phyloP scores from a whole-genome alignment of 2,113 vertebrate species.

The Syngnathoides biaculeatus region DNA sequence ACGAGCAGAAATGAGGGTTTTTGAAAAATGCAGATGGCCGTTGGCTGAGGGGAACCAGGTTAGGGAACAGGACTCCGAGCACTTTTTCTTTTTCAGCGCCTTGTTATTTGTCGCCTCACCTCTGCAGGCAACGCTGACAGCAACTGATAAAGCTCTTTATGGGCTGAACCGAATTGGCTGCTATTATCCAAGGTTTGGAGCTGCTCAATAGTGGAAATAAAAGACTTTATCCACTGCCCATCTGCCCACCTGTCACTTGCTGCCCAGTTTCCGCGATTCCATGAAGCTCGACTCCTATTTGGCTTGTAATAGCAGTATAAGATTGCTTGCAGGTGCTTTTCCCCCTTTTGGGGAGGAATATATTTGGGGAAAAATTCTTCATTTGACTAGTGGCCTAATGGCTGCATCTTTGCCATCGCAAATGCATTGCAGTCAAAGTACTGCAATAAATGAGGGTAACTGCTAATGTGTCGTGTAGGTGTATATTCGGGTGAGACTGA shows the following conservation, averaged over 20 bases:
- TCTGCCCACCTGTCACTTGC: conserved; percentile 60
- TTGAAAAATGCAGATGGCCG: conserved; percentile 66
- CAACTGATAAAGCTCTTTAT: conserved; percentile 76
- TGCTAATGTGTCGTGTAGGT: conserved; percentile 19
- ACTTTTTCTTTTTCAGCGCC: conserved; percentile 67
- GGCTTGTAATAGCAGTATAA: conserved; percentile 38
- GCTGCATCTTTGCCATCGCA: conserved; percentile 29
- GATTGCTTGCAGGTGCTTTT: conserved; percentile 11
- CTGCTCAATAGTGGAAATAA: conserved; percentile 65
- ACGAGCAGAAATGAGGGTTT: conserved; percentile 55
- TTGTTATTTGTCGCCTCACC: conserved; percentile 71
- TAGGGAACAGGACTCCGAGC: conserved; percentile 60
- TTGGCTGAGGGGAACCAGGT: conserved; percentile 56
- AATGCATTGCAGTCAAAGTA: conserved; percentile 34
- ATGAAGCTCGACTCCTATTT: conserved; percentile 50
- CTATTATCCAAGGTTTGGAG: conserved; percentile 76
- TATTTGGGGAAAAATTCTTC: conserved; percentile 27
- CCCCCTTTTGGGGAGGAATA: conserved; percentile 31
- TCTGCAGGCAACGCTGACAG: conserved; percentile 74
- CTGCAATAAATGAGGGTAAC: conserved; percentile 28
- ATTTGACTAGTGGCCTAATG: conserved; percentile 41
- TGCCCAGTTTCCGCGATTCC: conserved; percentile 49
- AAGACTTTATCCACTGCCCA: conserved; percentile 70
- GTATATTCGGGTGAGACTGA: conserved; percentile 24
- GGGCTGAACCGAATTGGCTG: conserved; percentile 74